These are phyloP conservation scores for Idaea aversata DNA, from an alignment of 2,888 invertebrate species.

Conservation along the genomic window DNA sequence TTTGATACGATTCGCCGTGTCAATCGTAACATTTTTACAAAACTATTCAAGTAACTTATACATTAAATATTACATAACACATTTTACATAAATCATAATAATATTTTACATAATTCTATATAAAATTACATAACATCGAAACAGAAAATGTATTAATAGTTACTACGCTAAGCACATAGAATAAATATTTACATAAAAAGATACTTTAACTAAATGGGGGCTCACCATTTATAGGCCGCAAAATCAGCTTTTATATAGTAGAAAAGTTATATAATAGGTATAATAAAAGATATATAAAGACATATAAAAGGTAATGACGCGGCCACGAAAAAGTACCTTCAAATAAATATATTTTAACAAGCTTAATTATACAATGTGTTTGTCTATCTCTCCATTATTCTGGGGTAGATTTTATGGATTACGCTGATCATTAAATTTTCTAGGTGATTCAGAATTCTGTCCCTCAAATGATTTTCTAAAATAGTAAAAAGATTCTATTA, in stretches of 20 bases:
- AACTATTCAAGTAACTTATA: constrained; percentile 17
- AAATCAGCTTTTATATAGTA: constrained; percentile 47
- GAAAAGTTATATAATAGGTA: constrained; percentile 28
- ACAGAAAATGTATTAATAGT: constrained; percentile 16
- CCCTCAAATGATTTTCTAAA: no score
- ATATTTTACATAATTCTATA: constrained; percentile 29
- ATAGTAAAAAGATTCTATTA: no score
- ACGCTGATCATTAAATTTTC: neutral
- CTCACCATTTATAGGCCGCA: constrained; percentile 65
- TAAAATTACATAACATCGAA: constrained; percentile 13
- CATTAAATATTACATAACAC: neutral
- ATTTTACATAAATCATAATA: constrained; percentile 14
- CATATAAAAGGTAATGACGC: constrained; percentile 42
- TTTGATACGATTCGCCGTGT: constrained; percentile 26
- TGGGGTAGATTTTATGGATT: constrained; percentile 9
- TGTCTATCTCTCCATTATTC: neutral
- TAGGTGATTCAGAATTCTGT: neutral
- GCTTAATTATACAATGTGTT: constrained; percentile 22
- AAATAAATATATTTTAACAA: constrained; percentile 28
- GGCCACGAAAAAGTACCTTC: constrained; percentile 59
- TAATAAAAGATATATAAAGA: constrained; percentile 17
- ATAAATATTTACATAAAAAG: constrained; percentile 15
- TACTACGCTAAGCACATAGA: constrained; percentile 11
- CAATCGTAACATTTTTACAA: constrained; percentile 19
- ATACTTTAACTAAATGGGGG: constrained; percentile 73